Evolutionary conservation across 2,888 invertebrate genomes (phyloP).

Genomic region (Andrena hattorfiana): DNA sequence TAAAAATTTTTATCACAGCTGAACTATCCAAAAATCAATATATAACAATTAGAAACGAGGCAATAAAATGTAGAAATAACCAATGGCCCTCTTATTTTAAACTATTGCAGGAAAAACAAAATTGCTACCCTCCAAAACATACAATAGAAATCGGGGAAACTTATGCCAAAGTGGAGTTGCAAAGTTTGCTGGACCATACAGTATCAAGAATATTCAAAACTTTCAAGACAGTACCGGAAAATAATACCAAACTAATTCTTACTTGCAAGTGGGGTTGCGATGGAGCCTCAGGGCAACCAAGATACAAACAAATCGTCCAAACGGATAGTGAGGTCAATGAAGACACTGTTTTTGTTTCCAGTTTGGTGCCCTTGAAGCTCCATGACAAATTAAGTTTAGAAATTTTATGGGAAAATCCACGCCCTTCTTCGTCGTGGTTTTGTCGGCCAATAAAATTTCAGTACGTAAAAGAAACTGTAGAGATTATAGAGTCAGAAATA

Average conservation of each 20-base stretch:
- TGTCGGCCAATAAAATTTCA: neutral
- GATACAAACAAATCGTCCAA: slow-evolving; percentile 9
- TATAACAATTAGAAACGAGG: too few species aligned
- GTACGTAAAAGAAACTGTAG: slow-evolving; percentile 2
- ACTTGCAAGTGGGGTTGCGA: slow-evolving; percentile 1
- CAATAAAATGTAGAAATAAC: too few species aligned
- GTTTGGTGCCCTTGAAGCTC: neutral
- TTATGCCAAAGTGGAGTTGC: slow-evolving; percentile 10
- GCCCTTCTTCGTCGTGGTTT: too few species aligned
- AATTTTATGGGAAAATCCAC: too few species aligned
- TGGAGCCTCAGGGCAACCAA: neutral
- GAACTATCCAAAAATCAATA: too few species aligned
- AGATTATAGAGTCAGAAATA: neutral
- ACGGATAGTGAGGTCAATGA: neutral
- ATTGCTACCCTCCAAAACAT: too few species aligned
- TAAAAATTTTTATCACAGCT: too few species aligned
- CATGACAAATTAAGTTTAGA: slow-evolving; percentile 3
- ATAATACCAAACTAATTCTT: neutral
- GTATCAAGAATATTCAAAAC: slow-evolving; percentile 5
- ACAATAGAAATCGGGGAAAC: slow-evolving; percentile 5
- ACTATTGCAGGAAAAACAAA: too few species aligned
- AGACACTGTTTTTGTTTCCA: slow-evolving; percentile 2
- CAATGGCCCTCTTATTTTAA: too few species aligned
- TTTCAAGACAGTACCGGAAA: neutral
- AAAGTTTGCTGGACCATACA: slow-evolving; percentile 28